Evolutionary conservation across 2,888 invertebrate species (phyloP), one percentile per base, ranked within the genome.

Genomic region (Drosophila multiciliata): DNA sequence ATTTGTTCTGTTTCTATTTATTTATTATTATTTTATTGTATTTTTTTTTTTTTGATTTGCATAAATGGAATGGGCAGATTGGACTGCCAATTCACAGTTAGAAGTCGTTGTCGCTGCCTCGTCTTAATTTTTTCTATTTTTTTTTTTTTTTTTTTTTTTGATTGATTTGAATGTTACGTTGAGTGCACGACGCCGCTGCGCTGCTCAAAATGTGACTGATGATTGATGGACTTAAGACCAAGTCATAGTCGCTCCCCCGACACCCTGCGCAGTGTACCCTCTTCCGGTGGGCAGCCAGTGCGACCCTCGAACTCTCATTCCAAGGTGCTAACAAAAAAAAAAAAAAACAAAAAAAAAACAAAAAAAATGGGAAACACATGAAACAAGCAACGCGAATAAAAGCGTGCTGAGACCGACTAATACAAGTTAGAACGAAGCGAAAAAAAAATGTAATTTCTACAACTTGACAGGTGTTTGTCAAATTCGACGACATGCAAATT

Each of bases 111-210:
- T 58, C 49, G 73, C 45, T 58, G 65, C 38, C 52, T 64, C 57
- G 63, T 78, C 67, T 75, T 66, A 17, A 49, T 49, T 7, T 29
- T 29, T 29, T 26, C 26, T 26, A 26, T 26, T 17, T 8, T 15
- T 33, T 20, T 7, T 32, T 8, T 5, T 26, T 54, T 50, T 50
- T 50, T 50, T 32, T 17, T 73, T 78, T 86, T 88, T 90, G 90
- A 90, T 91, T 90, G 91, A 90, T 91, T 90, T 90, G 91, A 90
- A 91, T 90, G 89, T 90, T 90, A 84, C 90, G 87, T 87, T 90
- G 91, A 85, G 83, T 90, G 87, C 82, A 82, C 70, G 68, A 73
- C 74, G 71, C 63, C 63, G 64, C 80, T 49, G 79, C 79, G 76
- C 75, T 66, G 75, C 79, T 65, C 52, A 54, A 61, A 78, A 74